A percentile compares a stretch with the other conserved stretches of the same genome.
phyloP scores from a whole-genome alignment of 2,888 invertebrate genomes.

The Drosophila niveifrons region DNA sequence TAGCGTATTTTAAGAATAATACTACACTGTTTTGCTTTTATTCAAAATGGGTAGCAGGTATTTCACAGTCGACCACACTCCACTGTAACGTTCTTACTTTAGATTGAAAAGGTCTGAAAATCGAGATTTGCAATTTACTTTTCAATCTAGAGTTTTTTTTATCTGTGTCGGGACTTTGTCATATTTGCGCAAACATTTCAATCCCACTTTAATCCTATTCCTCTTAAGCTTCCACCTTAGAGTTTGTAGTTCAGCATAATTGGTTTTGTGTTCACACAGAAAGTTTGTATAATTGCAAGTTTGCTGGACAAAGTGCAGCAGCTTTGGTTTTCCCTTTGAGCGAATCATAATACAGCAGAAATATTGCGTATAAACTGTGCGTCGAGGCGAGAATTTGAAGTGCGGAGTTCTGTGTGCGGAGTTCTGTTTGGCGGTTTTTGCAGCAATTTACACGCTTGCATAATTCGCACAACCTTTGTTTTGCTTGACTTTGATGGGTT shows the following conservation, averaged over 20 bases:
- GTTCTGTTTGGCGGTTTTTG: slow-evolving; percentile 9
- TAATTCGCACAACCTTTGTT: slow-evolving; percentile 60
- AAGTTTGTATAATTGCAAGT: slow-evolving; percentile 2
- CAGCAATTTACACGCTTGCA: slow-evolving; percentile 43
- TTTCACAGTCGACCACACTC: too few species aligned
- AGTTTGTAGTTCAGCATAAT: neutral
- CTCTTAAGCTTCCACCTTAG: neutral
- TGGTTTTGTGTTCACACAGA: neutral
- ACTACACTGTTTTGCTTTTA: too few species aligned
- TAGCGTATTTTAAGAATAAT: too few species aligned
- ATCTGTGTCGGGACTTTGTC: neutral
- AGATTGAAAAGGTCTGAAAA: too few species aligned
- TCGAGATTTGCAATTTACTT: neutral
- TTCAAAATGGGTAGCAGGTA: too few species aligned
- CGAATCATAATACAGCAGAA: neutral
- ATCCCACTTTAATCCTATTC: neutral
- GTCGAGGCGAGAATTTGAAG: slow-evolving; percentile 23
- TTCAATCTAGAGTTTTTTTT: neutral
- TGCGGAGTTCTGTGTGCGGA: slow-evolving; percentile 8
- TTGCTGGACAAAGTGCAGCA: neutral
- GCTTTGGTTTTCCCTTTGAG: neutral
- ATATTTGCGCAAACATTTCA: neutral
- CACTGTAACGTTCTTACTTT: too few species aligned
- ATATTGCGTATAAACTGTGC: slow-evolving; percentile 28
- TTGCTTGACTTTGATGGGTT: slow-evolving; percentile 49